Conservation (phyloP, 2,888 invertebrate genomes). For the Amiota communis region DNA sequence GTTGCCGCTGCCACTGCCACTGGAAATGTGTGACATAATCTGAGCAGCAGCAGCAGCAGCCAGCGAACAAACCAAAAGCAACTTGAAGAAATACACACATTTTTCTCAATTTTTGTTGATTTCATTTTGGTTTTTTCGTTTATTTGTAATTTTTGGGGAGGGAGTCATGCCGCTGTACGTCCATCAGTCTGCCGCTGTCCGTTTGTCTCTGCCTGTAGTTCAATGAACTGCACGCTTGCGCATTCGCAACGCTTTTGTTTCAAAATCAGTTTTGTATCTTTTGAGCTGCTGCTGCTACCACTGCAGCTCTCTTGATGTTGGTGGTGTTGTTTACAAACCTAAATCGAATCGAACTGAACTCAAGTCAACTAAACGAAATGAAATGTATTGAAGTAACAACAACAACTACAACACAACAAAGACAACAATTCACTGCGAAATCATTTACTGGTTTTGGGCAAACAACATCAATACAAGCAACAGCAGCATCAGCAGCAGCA, state of each 20-base stretch:
- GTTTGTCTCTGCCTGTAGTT: conserved; percentile 37
- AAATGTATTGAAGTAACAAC: conserved; percentile 37
- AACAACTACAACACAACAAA: conserved; percentile 40
- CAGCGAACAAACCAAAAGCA: neutral
- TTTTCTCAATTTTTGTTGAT: conserved; percentile 8
- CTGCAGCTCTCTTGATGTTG: neutral
- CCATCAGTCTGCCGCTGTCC: conserved; percentile 58
- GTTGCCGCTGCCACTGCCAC: conserved; percentile 35
- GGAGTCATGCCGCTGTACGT: conserved; percentile 46
- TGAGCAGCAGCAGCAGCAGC: conserved; percentile 59
- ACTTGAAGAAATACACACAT: neutral
- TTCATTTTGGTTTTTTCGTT: conserved; percentile 22
- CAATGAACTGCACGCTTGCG: conserved; percentile 54
- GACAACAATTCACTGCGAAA: conserved; percentile 53
- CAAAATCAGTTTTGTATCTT: conserved; percentile 23
- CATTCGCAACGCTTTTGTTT: conserved; percentile 56
- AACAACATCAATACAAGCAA: conserved; percentile 36
- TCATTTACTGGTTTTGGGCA: conserved; percentile 64
- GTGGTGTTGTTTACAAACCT: neutral
- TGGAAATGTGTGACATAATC: conserved; percentile 65
- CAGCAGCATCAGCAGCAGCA: conserved; percentile 41
- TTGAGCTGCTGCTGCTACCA: neutral
- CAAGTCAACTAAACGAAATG: neutral
- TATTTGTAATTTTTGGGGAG: conserved; percentile 36
- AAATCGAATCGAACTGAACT: conserved; percentile 21